These are phyloP conservation scores for Phorcus lineatus DNA, from an alignment of 2,888 invertebrate species.

Conservation along the genomic window DNA sequence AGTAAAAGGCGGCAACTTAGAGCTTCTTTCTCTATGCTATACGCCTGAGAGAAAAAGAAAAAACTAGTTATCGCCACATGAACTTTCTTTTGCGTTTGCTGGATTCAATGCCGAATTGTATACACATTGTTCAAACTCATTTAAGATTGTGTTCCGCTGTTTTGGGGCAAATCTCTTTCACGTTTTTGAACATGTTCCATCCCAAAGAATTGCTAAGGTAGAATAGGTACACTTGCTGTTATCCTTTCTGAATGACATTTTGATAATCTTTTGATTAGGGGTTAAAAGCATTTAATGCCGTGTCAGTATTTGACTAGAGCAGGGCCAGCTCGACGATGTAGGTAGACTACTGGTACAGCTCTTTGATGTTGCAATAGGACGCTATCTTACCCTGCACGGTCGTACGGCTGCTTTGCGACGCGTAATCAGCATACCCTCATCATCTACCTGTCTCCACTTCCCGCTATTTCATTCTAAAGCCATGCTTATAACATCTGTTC, in stretches of 20 bases:
- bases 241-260: background rate
- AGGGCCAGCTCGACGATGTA: background rate
- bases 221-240: background rate
- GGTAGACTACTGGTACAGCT: background rate
- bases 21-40: background rate
- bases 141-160: background rate
- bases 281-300: constrained; percentile 1
- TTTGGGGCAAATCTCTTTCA: too few relatives aligned
- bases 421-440: too few relatives aligned
- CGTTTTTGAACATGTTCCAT: too few relatives aligned
- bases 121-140: background rate
- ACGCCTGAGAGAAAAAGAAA: background rate
- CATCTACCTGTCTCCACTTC: too few relatives aligned
- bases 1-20: constrained; percentile 5
- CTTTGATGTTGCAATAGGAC: too few relatives aligned
- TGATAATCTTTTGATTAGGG: constrained; percentile 4
- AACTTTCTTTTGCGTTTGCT: background rate
- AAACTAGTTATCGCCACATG: background rate
- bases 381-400: too few relatives aligned
- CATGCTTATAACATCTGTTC: too few relatives aligned
- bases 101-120: background rate
- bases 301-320: background rate
- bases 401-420: too few relatives aligned
- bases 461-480: too few relatives aligned
- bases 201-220: background rate